Base-by-base conservation (phyloP, 2,888 invertebrate species). In the Ophion obscuratus region DNA sequence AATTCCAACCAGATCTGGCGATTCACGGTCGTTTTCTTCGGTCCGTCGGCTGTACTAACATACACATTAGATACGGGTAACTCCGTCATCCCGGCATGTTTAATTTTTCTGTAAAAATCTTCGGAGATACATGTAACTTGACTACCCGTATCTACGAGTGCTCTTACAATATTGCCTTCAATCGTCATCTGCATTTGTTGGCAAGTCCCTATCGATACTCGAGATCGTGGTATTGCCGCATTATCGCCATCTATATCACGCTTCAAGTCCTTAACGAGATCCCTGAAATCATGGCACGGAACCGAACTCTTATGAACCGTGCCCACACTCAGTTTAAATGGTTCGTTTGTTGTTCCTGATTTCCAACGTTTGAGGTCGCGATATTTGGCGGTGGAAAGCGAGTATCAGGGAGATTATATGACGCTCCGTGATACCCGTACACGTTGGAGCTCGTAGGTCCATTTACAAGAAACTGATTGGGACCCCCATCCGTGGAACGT, bases 71-170 rank as follows among this genome's bases (percentile, higher is more conserved):
- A 75, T 14, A 88, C 83, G 1, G 87, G 87, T 1, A 88, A 40
- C 73, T 80, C 82, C 9, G 80, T 76, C 6, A 88, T 27, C 11
- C 36, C 14, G 20, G 73, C 53, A 88, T 87, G 59, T 64, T 9
- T 7, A 87, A 61, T 61, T 90, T 89, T 24, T 84, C 81, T 24
- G 87, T 86, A 78, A 89, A 88, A 70, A 81, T 82, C 20, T 57
- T 64, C 36, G 88, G 91, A n/a, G 90, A 83, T 20, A 27, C 78
- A 59, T 1, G 85, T 78, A 10, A 85, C 53, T 14, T 73, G 71
- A 11, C 74, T 74, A 7, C 67, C 61, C 7, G 82, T 79, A 53
- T 85, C 85, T n/a, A 79, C 59, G 47, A 78, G 66, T 0, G 75
- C 68, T 44, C 73, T 75, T n/a, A 76, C 24, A 1, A 20, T 62